These are phyloP conservation scores for Bilobella aurantiaca DNA, from an alignment of 1,140 invertebrate species.

Conservation along the genomic window DNA sequence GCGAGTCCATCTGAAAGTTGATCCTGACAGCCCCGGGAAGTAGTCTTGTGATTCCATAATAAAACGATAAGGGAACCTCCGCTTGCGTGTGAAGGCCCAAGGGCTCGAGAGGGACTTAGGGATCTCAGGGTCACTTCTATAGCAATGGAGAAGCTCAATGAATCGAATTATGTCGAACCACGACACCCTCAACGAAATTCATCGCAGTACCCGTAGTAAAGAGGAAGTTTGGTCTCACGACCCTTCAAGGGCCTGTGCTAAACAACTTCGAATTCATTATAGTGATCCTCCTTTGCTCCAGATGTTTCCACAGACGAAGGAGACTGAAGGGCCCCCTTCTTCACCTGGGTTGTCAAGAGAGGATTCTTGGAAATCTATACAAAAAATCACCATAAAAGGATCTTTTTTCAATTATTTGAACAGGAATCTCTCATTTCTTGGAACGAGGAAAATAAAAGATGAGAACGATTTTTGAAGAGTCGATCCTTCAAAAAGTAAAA, in stretches of 20 bases:
- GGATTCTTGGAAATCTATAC: too few species aligned
- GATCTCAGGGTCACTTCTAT: background rate
- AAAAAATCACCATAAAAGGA: too few species aligned
- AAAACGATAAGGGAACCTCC: background rate
- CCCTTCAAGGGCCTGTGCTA: too few species aligned
- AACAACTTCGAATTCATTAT: background rate
- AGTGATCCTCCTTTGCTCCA: background rate
- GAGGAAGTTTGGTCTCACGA: background rate
- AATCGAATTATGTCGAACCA: background rate
- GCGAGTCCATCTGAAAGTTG: constrained; percentile 3
- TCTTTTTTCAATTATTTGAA: too few species aligned
- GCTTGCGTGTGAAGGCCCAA: background rate
- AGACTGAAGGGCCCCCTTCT: too few species aligned
- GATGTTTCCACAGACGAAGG: background rate
- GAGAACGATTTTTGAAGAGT: too few species aligned
- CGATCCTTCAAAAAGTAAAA: too few species aligned
- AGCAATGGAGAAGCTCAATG: background rate
- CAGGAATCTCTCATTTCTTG: too few species aligned
- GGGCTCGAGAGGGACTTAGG: background rate
- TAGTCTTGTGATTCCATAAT: background rate
- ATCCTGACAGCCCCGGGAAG: background rate
- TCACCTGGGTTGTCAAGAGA: too few species aligned
- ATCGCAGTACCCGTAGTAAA: background rate
- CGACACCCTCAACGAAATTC: background rate
- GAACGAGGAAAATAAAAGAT: too few species aligned